Evolutionary conservation across 37 sponge, comb jelly and placozoan species (phyloP), one percentile per base, ranked within the genome.

Genomic region (Aplysina aerophoba): DNA sequence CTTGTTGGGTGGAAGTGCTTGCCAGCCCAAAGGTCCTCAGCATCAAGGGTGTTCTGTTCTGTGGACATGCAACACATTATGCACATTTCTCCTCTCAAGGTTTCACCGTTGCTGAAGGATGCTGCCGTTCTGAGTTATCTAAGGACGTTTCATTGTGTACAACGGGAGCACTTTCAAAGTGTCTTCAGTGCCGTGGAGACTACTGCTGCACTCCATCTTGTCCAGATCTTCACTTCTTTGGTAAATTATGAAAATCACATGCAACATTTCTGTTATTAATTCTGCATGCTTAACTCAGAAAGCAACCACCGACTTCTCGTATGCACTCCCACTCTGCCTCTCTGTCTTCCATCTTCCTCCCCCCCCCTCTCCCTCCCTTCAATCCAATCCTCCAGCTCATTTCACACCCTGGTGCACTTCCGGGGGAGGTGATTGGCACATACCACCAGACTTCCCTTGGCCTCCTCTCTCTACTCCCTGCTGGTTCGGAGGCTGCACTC

Each of bases 391-490:
- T 34, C 13, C 41, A 50, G 50, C 50, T 44, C 50, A 44, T 44
- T 44, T 44, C 8, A 4, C 4, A 81, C 37, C 55, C 22, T 22
- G 82, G 41, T 50, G 39, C 21, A 8, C 0, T n/a, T 0, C 56
- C 14, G 0, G 74, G 15, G n/a, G 58, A 81, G 25, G 44, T 15
- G 61, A 22, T 60, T 22, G 15, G 39, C 1, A 50, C 88, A 35
- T 81, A 39, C 64, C 89, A 91, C 66, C 21, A 33, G 11, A 16
- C 84, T 4, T 35, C 78, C n/a, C 73, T 88, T 54, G 65, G 73
- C 8, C 89, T 91, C 0, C 37, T 87, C 30, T 36, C 81, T 68
- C 73, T 80, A 20, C 67, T 88, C 21, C 92, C 89, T 5, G 78
- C 82, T 64, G 92, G 92, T 0, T 50, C 73, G 74, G 92, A 91